Evolutionary conservation across 1,140 invertebrate genomes (phyloP).

Genomic region (Drosophila repletoides): DNA sequence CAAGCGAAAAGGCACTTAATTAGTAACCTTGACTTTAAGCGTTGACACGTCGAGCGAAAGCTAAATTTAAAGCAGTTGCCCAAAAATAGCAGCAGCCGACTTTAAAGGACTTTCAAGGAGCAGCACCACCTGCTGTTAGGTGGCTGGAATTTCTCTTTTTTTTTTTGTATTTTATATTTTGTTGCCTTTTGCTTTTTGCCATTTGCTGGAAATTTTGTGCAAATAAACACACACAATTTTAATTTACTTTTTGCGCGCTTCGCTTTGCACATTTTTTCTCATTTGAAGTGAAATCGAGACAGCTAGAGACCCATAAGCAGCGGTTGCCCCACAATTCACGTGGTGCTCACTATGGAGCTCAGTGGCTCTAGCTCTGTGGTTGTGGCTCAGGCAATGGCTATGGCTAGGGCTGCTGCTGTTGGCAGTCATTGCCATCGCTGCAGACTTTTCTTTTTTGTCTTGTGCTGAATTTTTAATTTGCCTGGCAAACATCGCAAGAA

Average conservation of each 20-base stretch:
- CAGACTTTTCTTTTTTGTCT: slow-evolving; percentile 60
- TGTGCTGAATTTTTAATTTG: slow-evolving; percentile 78
- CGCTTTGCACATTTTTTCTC: slow-evolving; percentile 52
- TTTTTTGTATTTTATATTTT: neutral
- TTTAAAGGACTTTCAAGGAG: slow-evolving; percentile 49
- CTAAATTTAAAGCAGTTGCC: slow-evolving; percentile 13
- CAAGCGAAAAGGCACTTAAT: slow-evolving; percentile 60
- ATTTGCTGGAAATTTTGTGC: slow-evolving; percentile 50
- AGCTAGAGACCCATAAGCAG: slow-evolving; percentile 69
- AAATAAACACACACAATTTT: slow-evolving; percentile 78
- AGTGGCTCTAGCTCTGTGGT: slow-evolving; percentile 28
- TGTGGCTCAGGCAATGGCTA: slow-evolving; percentile 9
- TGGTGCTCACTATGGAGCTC: slow-evolving; percentile 11
- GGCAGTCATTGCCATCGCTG: slow-evolving; percentile 41
- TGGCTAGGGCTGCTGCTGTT: slow-evolving; percentile 5
- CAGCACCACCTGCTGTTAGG: slow-evolving; percentile 1
- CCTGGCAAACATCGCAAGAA: slow-evolving; percentile 57
- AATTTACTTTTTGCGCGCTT: slow-evolving; percentile 73
- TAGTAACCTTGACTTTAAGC: slow-evolving; percentile 74
- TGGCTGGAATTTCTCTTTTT: neutral
- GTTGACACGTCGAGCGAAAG: slow-evolving; percentile 2
- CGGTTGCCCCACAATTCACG: slow-evolving; percentile 47
- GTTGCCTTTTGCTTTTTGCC: slow-evolving; percentile 30
- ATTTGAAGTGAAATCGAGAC: slow-evolving; percentile 76
- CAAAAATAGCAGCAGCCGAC: neutral